Evolutionary conservation across 2,113 vertebrate species (phyloP).

Genomic region (Amblyopsis rosae): DNA sequence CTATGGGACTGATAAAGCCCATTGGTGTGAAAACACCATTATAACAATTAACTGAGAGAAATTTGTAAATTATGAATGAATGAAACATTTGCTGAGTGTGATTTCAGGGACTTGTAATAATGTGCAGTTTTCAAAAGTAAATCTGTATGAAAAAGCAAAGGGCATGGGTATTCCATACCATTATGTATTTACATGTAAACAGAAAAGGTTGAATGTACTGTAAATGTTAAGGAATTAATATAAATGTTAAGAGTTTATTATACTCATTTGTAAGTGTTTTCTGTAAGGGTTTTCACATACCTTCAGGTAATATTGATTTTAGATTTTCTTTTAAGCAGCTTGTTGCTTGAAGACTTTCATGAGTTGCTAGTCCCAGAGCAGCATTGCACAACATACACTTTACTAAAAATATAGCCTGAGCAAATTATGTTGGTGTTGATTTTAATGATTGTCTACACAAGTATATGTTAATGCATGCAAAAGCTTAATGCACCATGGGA

Average conservation of each 20-base stretch:
- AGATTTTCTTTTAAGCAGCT: constrained; percentile 34
- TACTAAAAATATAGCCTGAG: not conserved
- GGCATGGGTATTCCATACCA: no score
- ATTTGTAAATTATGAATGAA: constrained; percentile 6
- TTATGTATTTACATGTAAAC: constrained; percentile 6
- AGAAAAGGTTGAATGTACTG: constrained; percentile 35
- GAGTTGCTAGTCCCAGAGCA: constrained; percentile 22
- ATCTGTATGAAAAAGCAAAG: no score
- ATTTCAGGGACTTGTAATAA: not conserved
- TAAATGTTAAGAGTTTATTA: constrained; percentile 52
- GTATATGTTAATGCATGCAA: constrained; percentile 36
- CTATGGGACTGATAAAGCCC: no score
- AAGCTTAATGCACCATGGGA: constrained; percentile 16
- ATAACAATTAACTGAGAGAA: not conserved
- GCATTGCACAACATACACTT: constrained; percentile 24
- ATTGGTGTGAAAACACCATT: not conserved
- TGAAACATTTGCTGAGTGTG: constrained; percentile 27
- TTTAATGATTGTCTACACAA: constrained; percentile 3
- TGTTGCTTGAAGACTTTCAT: constrained; percentile 28
- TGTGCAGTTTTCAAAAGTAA: no score
- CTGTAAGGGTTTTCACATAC: constrained; percentile 15
- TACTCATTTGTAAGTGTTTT: constrained; percentile 15
- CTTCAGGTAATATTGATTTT: constrained; percentile 32
- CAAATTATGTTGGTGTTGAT: constrained; percentile 3
- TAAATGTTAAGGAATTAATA: constrained; percentile 61